Percentiles rank a stretch among this genome's conserved stretches.
phyloP scores from a whole-genome alignment of 2,113 vertebrate species.

The Osmerus mordax region DNA sequence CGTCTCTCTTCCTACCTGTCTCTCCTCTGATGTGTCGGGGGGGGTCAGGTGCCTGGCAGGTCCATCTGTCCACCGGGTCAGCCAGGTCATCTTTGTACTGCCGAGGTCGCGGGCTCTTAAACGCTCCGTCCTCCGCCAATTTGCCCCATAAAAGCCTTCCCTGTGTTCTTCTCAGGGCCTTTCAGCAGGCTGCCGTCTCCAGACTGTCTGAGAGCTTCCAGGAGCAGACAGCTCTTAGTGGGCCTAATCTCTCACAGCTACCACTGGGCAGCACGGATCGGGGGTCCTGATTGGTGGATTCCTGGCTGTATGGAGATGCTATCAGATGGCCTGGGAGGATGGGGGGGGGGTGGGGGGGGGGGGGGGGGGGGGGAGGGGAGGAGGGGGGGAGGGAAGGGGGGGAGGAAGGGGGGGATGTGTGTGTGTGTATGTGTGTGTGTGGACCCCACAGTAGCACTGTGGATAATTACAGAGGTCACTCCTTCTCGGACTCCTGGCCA shows the following conservation, averaged over 20 bases:
- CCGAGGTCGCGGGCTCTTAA: slow-evolving; percentile 2
- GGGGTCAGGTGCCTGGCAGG: slow-evolving; percentile 11
- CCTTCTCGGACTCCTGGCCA: slow-evolving; percentile 23
- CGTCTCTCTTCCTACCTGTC: too few relatives aligned
- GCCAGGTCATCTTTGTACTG: slow-evolving; percentile 37
- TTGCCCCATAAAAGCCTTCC: slow-evolving; percentile 55
- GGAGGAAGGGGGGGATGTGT: not conserved
- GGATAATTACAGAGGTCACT: slow-evolving; percentile 50
- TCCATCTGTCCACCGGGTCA: slow-evolving; percentile 7
- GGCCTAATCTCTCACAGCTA: slow-evolving; percentile 37
- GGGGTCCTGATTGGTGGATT: slow-evolving; percentile 14
- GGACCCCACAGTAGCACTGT: slow-evolving; percentile 36
- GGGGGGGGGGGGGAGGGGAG: not conserved
- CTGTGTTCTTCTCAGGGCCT: slow-evolving; percentile 36
- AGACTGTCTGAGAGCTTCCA: slow-evolving; percentile 49
- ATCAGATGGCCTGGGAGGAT: slow-evolving; percentile 31
- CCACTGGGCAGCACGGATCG: slow-evolving; percentile 21
- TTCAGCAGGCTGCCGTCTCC: slow-evolving; percentile 53
- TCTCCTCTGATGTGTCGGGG: too few relatives aligned
- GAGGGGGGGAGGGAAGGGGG: too few relatives aligned
- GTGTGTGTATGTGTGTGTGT: not conserved
- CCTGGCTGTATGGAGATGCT: slow-evolving; percentile 42
- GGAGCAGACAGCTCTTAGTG: slow-evolving; percentile 24
- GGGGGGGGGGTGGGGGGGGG: slow-evolving; percentile 3
- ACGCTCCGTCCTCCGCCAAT: slow-evolving; percentile 32